Evolutionary conservation across 2,797 vertebrate species (phyloP), one percentile per base, ranked within the genome.

Genomic region (Miichthys miiuy): DNA sequence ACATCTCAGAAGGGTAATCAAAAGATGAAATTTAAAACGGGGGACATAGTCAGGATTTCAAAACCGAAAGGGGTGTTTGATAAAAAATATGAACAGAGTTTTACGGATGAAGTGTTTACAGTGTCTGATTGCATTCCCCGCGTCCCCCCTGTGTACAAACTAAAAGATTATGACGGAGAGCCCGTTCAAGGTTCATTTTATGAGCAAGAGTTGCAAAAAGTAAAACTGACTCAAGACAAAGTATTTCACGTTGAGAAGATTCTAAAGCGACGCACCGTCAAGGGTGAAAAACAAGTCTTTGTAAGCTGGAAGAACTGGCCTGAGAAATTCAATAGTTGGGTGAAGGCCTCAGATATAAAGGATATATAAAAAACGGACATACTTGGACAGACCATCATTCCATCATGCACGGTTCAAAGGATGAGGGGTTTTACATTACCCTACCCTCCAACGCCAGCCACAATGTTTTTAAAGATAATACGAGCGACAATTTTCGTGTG

Each of bases 1-100:
- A 38, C 23, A 5, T 11, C 27, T n/a, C 9, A 1, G 1, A 2
- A 5, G 1, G 0, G 2, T 18, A 1, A 4, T 12, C 10, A 6
- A 42, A 42, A 42, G 18, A 18, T 17, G 0, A 61, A n/a, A 21
- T 62, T 62, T 10, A 46, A 46, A 8, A 25, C 2, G 18, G 25
- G 14, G 9, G 27, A 50, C 11, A 4, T 13, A 0, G 11, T n/a
- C 11, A 63, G 61, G 27, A 63, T 46, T 17, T 63, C 61, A n/a
- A 47, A 63, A 4, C 27, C 5, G 27, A 30, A 30, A 30, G 27
- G 27, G 27, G 27, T 30, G 27, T 62, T 63, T 63, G 6, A 46
- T 12, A 63, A 63, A 25, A 63, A 46, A 25, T 63, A 63, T 25
- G 21, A 63, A 34, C 42, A 18, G 11, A 61, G 41, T 25, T 62